These are phyloP conservation scores for Cyclina sinensis DNA, from an alignment of 1,140 invertebrate genomes.

Conservation along the genomic window DNA sequence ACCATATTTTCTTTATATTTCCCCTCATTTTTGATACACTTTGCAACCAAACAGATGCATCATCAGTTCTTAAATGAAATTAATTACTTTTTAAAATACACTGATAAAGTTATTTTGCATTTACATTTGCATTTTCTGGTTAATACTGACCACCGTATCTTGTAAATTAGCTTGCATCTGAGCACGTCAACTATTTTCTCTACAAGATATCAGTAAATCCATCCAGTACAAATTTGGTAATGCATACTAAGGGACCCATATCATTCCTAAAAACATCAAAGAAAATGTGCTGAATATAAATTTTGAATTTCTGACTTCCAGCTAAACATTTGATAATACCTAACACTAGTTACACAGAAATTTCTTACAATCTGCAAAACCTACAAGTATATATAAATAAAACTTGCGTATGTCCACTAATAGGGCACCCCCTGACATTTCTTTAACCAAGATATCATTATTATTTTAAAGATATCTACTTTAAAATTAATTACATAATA, in stretches of 20 bases:
- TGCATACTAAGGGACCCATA: background rate
- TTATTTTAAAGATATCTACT: background rate
- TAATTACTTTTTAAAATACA: no score
- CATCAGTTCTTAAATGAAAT: no score
- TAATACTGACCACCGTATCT: no score
- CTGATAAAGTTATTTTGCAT: no score
- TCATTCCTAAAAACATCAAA: background rate
- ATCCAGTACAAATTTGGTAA: background rate
- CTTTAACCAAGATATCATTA: background rate
- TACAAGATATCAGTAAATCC: background rate
- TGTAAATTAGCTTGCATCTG: no score
- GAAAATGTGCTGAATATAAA: background rate
- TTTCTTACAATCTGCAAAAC: constrained; percentile 4
- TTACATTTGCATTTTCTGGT: no score
- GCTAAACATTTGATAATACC: background rate
- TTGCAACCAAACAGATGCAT: no score
- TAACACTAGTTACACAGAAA: background rate
- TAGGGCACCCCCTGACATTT: background rate
- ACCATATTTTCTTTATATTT: no score
- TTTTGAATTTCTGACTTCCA: constrained; percentile 14
- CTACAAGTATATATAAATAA: constrained; percentile 1
- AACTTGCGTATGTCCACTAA: background rate
- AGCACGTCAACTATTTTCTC: background rate
- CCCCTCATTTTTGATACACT: no score
- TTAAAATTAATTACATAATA: constrained; percentile 12